Percentiles rank a stretch among this genome's conserved stretches.
phyloP scores from a whole-genome alignment of 2,113 vertebrate genomes.

The Hoplias malabaricus region DNA sequence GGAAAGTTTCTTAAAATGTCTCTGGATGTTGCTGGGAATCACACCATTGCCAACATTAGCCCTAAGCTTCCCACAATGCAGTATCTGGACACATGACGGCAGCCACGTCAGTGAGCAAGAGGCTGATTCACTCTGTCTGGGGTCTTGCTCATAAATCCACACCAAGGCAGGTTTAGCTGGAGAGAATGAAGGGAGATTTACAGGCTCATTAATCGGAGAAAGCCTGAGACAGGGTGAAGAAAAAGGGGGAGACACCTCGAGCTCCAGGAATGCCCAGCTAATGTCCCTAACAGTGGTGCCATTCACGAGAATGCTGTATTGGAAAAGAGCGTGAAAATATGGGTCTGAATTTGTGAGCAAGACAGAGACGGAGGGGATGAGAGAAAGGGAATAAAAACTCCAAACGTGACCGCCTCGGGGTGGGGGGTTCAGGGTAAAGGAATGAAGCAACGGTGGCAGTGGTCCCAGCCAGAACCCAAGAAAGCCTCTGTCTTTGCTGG shows the following conservation, averaged over 20 bases:
- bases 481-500: constrained; percentile 21
- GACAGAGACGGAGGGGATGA: neutral
- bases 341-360: neutral
- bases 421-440: neutral
- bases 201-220: constrained; percentile 31
- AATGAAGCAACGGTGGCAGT: constrained; percentile 37
- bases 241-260: constrained; percentile 4
- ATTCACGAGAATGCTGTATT: constrained; percentile 8
- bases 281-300: neutral
- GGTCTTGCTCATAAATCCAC: neutral
- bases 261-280: constrained; percentile 15
- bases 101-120: constrained; percentile 2
- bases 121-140: constrained; percentile 2
- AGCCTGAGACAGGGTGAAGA: neutral
- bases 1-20: neutral
- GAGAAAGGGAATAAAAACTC: neutral
- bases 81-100: constrained; percentile 9
- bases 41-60: neutral
- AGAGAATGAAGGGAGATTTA: constrained; percentile 25
- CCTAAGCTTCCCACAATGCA: neutral
- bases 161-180: neutral
- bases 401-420: constrained; percentile 8
- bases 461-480: constrained; percentile 32
- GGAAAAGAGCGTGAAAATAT: neutral
- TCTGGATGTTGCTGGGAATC: neutral